Evolutionary conservation across 1,140 invertebrate species (phyloP).

Genomic region (Atopsyche davidsoni): DNA sequence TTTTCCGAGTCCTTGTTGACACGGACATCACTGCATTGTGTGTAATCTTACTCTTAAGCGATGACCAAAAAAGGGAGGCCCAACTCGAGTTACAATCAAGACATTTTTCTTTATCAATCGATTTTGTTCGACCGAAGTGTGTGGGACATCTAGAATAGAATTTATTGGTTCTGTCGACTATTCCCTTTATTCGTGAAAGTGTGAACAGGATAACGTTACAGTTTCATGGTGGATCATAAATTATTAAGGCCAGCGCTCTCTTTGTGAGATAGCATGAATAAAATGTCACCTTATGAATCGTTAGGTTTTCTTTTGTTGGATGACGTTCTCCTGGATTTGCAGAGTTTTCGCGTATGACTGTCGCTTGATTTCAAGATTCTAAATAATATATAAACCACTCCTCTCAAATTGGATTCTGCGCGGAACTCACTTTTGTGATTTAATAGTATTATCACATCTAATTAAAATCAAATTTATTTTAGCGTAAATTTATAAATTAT

Average conservation of each 20-base stretch:
- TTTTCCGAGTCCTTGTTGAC: no score
- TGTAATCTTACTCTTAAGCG: background rate
- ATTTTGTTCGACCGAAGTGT: constrained; percentile 3
- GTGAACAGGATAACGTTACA: constrained; percentile 13
- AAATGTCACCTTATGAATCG: constrained; percentile 1
- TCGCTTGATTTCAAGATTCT: no score
- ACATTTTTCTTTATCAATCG: background rate
- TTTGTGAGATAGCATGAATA: constrained; percentile 1
- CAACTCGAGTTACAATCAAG: constrained; percentile 3
- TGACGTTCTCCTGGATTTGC: no score
- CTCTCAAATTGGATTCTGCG: no score
- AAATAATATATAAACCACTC: no score
- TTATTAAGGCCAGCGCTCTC: constrained; percentile 16
- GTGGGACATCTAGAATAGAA: constrained; percentile 8
- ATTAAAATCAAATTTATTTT: no score
- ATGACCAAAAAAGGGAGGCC: constrained; percentile 8
- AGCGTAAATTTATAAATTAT: no score
- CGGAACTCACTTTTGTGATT: no score
- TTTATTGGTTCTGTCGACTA: constrained; percentile 21
- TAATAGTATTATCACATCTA: no score
- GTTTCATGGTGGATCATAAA: constrained; percentile 19
- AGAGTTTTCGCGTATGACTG: no score
- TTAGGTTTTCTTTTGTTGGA: background rate
- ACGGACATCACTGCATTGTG: background rate
- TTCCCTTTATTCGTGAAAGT: constrained; percentile 13